A percentile compares a stretch with the other conserved stretches of the same genome.
Evolutionary conservation across 37 sponge, comb jelly and placozoan genomes (phyloP).

Genomic region (Chondrosia reniformis): DNA sequence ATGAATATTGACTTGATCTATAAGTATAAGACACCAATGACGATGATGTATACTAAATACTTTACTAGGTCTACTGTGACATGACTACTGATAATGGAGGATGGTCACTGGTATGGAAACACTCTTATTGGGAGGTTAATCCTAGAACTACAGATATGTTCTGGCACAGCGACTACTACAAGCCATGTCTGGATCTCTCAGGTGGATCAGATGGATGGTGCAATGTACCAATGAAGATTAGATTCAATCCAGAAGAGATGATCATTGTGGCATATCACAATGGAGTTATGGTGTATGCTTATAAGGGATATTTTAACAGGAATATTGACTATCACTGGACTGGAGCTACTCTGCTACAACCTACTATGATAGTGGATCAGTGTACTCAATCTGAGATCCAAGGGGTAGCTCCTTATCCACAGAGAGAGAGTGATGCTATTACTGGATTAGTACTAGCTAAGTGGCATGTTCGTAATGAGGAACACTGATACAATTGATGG

Average conservation of each 20-base stretch:
- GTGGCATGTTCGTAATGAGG: not conserved
- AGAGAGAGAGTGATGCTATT: not conserved
- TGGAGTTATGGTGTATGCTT: conserved; percentile 22
- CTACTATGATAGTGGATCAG: not conserved
- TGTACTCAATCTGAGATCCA: not conserved
- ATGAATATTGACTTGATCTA: no score
- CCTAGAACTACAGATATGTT: conserved; percentile 33
- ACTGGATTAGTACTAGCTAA: conserved; percentile 24
- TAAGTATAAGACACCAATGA: no score
- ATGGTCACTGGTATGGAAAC: conserved; percentile 33
- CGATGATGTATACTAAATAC: no score
- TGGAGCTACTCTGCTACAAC: conserved; percentile 6
- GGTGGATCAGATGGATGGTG: conserved; percentile 23
- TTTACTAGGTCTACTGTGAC: conserved; percentile 34
- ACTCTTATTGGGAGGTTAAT: conserved; percentile 11
- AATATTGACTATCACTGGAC: conserved; percentile 27
- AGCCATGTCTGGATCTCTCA: not conserved
- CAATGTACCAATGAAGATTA: conserved; percentile 21
- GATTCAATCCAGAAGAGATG: conserved; percentile 21
- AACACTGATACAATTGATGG: not conserved
- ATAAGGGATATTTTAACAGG: conserved; percentile 23
- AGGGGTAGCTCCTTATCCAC: conserved; percentile 12
- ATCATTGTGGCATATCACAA: conserved; percentile 38
- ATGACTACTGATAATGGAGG: conserved; percentile 28
- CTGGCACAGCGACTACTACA: conserved; percentile 14